A percentile compares a stretch with the other conserved stretches of the same genome.
Conservation (phyloP, 2,113 vertebrate genomes). For the Alligator sinensis region DNA sequence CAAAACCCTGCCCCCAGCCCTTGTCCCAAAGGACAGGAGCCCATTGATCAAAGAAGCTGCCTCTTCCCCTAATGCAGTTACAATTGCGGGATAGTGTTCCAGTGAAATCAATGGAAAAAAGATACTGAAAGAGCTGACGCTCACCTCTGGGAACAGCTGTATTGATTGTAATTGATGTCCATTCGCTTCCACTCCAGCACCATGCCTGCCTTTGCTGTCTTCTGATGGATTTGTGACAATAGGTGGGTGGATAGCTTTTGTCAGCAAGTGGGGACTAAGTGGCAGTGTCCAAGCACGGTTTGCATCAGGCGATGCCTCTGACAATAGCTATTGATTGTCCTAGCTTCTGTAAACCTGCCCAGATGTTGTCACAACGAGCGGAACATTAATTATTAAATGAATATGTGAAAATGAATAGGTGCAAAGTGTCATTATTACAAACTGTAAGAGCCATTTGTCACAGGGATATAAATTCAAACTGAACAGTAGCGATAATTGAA, state of each 20-base stretch:
- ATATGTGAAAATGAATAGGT: conserved; percentile 64
- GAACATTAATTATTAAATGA: conserved; percentile 68
- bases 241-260: background rate
- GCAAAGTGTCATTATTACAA: conserved; percentile 41
- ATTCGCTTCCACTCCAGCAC: background rate
- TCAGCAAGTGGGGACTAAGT: background rate
- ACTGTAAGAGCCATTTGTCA: conserved; percentile 46
- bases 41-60: background rate
- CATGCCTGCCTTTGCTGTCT: background rate
- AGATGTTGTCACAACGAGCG: conserved; percentile 44
- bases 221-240: background rate
- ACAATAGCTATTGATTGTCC: conserved; percentile 51
- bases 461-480: conserved; percentile 39
- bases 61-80: background rate
- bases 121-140: background rate
- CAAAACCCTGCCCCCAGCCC: too few relatives aligned
- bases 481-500: conserved; percentile 64
- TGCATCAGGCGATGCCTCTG: background rate
- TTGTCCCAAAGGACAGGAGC: too few relatives aligned
- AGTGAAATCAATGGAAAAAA: background rate
- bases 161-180: background rate
- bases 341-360: conserved; percentile 45
- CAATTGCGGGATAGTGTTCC: background rate
- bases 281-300: background rate
- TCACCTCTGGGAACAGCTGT: background rate